Percentiles rank a stretch among this genome's conserved stretches.
Evolutionary conservation across 2,888 invertebrate species (phyloP).

Genomic region (Steinernema hermaphroditum): DNA sequence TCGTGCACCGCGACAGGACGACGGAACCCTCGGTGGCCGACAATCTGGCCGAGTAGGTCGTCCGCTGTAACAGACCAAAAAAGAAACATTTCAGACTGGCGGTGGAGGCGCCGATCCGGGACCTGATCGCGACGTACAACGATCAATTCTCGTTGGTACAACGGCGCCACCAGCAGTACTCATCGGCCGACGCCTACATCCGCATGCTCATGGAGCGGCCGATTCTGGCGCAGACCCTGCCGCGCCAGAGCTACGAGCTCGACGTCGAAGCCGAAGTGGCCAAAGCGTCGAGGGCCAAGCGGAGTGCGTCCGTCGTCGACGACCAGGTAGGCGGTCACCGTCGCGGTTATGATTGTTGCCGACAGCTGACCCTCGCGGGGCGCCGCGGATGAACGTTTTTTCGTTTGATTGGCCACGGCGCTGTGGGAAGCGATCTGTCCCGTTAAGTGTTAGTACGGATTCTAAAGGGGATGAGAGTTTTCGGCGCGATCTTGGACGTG

Average conservation of each 20-base stretch:
- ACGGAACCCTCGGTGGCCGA: conserved; percentile 39
- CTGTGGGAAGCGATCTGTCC: too few species aligned
- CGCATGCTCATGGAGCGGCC: conserved; percentile 34
- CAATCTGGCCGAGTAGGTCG: conserved; percentile 32
- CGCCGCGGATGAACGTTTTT: conserved; percentile 2
- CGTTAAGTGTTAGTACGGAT: too few species aligned
- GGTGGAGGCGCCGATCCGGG: conserved; percentile 42
- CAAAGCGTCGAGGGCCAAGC: conserved; percentile 21
- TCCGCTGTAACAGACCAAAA: not conserved
- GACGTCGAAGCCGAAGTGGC: conserved; percentile 35
- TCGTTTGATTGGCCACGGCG: not conserved
- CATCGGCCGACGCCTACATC: conserved; percentile 35
- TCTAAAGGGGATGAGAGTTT: too few species aligned
- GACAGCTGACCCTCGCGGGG: conserved; percentile 19
- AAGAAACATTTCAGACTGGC: conserved; percentile 23
- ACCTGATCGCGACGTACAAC: conserved; percentile 40
- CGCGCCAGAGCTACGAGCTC: conserved; percentile 38
- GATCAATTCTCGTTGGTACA: conserved; percentile 43
- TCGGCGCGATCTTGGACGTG: too few species aligned
- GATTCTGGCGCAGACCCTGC: conserved; percentile 34
- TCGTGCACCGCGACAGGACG: conserved; percentile 36
- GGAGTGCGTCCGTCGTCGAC: conserved; percentile 36
- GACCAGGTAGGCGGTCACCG: conserved; percentile 15
- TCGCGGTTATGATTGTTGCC: not conserved
- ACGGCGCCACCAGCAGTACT: conserved; percentile 40